These are phyloP conservation scores for Ptychochromis oligacanthus DNA, from an alignment of 2,113 vertebrate species.

Conservation along the genomic window DNA sequence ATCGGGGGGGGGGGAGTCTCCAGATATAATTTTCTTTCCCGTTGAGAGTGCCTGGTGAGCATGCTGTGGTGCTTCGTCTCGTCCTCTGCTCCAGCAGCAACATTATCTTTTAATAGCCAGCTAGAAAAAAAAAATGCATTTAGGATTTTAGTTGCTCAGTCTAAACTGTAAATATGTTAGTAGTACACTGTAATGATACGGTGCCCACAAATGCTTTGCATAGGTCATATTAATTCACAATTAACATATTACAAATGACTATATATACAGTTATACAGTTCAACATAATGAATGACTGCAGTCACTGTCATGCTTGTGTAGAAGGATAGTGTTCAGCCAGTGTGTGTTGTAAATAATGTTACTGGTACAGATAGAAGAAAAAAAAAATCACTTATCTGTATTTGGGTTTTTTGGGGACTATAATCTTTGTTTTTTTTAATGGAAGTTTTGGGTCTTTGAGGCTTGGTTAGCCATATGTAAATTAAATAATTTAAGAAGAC, in stretches of 20 bases:
- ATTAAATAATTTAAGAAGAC: not conserved
- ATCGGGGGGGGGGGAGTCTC: not conserved
- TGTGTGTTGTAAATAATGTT: not conserved
- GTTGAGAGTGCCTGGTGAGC: not conserved
- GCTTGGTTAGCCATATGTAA: not conserved
- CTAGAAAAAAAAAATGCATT: not conserved
- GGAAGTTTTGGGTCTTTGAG: too few relatives aligned
- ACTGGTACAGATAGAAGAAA: not conserved
- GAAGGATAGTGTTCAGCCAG: not conserved
- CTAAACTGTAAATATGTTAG: not conserved
- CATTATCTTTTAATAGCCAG: not conserved
- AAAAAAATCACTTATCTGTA: too few relatives aligned
- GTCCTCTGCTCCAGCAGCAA: not conserved
- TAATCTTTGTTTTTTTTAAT: too few relatives aligned
- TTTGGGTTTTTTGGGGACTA: too few relatives aligned
- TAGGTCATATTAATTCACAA: not conserved
- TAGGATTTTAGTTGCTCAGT: not conserved
- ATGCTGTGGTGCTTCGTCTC: not conserved
- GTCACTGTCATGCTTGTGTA: not conserved
- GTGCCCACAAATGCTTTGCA: too few relatives aligned
- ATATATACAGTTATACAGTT: not conserved
- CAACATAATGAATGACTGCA: not conserved
- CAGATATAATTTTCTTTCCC: not conserved
- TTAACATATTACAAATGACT: not conserved
- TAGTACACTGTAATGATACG: too few relatives aligned